These are phyloP conservation scores for Cyphomyrus plagiostoma DNA, from an alignment of 2,113 vertebrate genomes.

Conservation along the genomic window DNA sequence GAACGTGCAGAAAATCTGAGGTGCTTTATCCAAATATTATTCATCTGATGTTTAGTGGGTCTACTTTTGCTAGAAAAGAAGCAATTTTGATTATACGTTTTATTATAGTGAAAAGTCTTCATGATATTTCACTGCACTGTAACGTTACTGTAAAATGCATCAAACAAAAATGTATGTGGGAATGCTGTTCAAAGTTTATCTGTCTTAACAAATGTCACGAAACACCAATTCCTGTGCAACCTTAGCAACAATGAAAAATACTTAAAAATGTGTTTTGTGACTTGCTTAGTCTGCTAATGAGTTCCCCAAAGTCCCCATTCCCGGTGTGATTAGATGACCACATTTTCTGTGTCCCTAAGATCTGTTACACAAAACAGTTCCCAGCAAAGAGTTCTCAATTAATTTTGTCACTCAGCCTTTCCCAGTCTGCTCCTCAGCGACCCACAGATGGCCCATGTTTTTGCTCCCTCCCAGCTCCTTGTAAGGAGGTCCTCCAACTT, in stretches of 20 bases:
- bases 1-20: not conserved
- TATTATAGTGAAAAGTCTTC: not conserved
- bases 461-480: not conserved
- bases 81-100: not conserved
- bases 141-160: not conserved
- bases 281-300: not conserved
- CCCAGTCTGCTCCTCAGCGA: not conserved
- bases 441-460: not conserved
- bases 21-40: not conserved
- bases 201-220: not conserved
- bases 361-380: not conserved
- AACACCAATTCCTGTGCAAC: not conserved
- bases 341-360: not conserved
- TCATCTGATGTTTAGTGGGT: not conserved
- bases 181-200: not conserved
- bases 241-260: not conserved
- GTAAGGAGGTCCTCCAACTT: not conserved
- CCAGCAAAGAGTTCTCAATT: not conserved
- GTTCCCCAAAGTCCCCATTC: constrained; percentile 8
- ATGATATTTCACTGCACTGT: not conserved
- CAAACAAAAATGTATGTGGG: not conserved
- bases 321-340: not conserved
- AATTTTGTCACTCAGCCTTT: not conserved
- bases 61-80: not conserved
- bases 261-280: not conserved